Conservation (phyloP, 2,797 vertebrate genomes). For the Geotrypetes seraphini region DNA sequence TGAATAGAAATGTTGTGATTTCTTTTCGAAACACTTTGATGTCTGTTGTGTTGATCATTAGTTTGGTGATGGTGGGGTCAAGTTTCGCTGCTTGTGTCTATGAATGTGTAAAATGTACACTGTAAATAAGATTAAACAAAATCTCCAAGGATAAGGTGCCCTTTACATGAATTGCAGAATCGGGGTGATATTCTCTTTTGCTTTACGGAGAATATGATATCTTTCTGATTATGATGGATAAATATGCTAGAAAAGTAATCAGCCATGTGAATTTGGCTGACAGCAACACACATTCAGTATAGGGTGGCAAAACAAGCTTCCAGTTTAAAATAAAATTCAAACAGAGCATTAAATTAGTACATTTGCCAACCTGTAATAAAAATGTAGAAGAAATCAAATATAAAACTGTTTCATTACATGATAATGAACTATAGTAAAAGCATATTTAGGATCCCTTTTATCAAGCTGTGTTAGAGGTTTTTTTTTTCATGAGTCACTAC, state of each 20-base stretch:
- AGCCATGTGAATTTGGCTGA: conserved; percentile 29
- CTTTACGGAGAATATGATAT: conserved; percentile 3
- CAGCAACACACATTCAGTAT: conserved; percentile 16
- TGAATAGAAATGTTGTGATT: too few relatives aligned
- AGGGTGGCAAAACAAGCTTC: conserved; percentile 2
- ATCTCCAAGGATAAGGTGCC: conserved; percentile 12
- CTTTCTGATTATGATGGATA: conserved; percentile 17
- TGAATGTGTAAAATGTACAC: too few relatives aligned
- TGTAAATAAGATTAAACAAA: conserved; percentile 25
- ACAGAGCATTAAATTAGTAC: not conserved
- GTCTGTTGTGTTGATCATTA: too few relatives aligned
- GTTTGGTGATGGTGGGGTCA: too few relatives aligned
- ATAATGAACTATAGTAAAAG: too few relatives aligned
- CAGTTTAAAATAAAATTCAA: conserved; percentile 17
- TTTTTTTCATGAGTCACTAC: too few relatives aligned
- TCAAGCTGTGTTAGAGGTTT: too few relatives aligned
- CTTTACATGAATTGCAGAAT: conserved; percentile 14
- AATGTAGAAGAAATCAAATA: conserved; percentile 1
- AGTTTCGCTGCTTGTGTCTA: too few relatives aligned
- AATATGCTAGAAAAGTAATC: conserved; percentile 21
- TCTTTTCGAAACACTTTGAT: too few relatives aligned
- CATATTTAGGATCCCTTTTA: too few relatives aligned
- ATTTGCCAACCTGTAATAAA: conserved; percentile 17
- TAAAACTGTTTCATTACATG: too few relatives aligned
- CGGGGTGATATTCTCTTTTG: conserved; percentile 1